Evolutionary conservation across 2,113 vertebrate species (phyloP).

Genomic region (Oryzias melastigma): DNA sequence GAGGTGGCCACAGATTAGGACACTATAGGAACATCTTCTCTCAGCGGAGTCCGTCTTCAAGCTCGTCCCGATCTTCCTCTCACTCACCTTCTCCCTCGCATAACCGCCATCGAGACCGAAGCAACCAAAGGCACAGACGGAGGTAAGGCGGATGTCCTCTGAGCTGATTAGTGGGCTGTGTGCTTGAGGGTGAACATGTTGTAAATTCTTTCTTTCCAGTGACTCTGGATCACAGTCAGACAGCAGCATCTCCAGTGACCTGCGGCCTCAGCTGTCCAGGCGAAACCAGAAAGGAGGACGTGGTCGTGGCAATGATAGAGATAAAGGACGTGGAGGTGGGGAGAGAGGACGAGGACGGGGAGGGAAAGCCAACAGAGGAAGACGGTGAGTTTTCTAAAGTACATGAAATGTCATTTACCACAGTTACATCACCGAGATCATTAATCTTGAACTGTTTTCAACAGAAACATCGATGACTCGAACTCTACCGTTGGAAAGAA

Average conservation of each 20-base stretch:
- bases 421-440: not conserved
- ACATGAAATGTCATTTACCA: not conserved
- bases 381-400: slow-evolving; percentile 56
- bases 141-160: slow-evolving; percentile 33
- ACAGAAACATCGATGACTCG: slow-evolving; percentile 74
- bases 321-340: slow-evolving; percentile 68
- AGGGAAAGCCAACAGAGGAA: slow-evolving; percentile 76
- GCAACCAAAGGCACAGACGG: slow-evolving; percentile 68
- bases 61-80: slow-evolving; percentile 84
- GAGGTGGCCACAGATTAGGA: slow-evolving; percentile 78
- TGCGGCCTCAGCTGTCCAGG: slow-evolving; percentile 71
- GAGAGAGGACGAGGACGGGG: slow-evolving; percentile 77
- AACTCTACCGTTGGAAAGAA: slow-evolving; percentile 71
- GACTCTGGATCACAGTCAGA: slow-evolving; percentile 81
- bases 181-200: not conserved
- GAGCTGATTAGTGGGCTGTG: not conserved
- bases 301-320: slow-evolving; percentile 74
- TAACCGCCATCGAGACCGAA: slow-evolving; percentile 79
- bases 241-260: slow-evolving; percentile 79
- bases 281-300: slow-evolving; percentile 73
- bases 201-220: slow-evolving; percentile 39
- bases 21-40: slow-evolving; percentile 90
- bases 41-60: slow-evolving; percentile 87
- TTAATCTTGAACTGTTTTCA: not conserved
- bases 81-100: slow-evolving; percentile 85